These are phyloP conservation scores for Eupithecia pulchellata DNA, from an alignment of 2,888 invertebrate species.

Conservation along the genomic window DNA sequence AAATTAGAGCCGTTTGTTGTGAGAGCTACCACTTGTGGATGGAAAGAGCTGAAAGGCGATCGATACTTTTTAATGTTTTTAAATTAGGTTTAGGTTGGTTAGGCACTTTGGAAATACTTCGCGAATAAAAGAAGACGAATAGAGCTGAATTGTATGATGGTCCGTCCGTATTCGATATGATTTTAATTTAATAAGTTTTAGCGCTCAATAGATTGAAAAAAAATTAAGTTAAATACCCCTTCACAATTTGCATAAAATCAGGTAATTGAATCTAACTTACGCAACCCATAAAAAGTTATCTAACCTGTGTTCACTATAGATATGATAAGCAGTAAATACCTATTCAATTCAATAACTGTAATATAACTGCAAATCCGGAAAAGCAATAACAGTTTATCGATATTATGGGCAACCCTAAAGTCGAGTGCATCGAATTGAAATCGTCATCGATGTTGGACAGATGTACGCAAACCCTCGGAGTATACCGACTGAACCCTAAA, in stretches of 20 bases:
- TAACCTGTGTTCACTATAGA: not conserved
- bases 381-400: slow-evolving; percentile 28
- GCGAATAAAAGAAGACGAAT: not conserved
- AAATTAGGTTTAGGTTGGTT: not conserved
- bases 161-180: not conserved
- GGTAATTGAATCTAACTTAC: not conserved
- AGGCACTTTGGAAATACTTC: not conserved
- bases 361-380: not conserved
- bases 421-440: slow-evolving; percentile 26
- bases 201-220: not conserved
- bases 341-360: not conserved
- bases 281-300: not conserved
- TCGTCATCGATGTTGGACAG: slow-evolving; percentile 49
- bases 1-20: slow-evolving; percentile 35
- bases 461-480: slow-evolving; percentile 50
- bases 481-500: slow-evolving; percentile 16
- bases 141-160: not conserved
- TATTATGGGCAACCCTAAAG: slow-evolving; percentile 35
- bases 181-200: not conserved
- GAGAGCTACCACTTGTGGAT: slow-evolving; percentile 19
- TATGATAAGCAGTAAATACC: not conserved
- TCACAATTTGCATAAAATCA: not conserved
- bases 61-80: slow-evolving; percentile 14
- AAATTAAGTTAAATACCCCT: not conserved
- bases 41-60: slow-evolving; percentile 25